phyloP scores from a whole-genome alignment of 1,140 invertebrate genomes.

The Melanaphis sacchari region DNA sequence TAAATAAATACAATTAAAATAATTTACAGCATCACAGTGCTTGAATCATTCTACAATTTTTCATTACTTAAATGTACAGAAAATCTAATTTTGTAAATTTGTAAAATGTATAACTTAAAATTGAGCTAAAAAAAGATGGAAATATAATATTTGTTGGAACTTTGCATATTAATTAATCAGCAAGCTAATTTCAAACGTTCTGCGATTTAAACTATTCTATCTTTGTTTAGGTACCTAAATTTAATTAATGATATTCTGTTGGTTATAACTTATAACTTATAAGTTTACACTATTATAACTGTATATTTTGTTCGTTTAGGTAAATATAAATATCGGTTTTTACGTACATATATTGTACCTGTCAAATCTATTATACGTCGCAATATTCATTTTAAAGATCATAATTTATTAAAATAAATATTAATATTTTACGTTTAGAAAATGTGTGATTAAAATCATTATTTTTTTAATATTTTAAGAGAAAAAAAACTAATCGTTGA shows the following conservation, averaged over 20 bases:
- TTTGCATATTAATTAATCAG: neutral
- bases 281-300: neutral
- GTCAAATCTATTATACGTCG: neutral
- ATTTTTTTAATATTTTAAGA: neutral
- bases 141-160: neutral
- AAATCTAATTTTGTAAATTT: neutral
- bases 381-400: neutral
- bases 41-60: neutral
- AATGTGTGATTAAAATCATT: neutral
- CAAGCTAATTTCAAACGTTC: neutral
- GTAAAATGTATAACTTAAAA: neutral
- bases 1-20: neutral
- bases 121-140: neutral
- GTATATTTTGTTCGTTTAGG: neutral
- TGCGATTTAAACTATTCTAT: neutral
- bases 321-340: neutral
- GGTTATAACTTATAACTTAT: too few species aligned
- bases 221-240: neutral
- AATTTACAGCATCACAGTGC: neutral
- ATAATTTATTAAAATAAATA: neutral
- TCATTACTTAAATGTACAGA: neutral
- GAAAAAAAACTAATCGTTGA: neutral
- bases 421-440: too few species aligned
- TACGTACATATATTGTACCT: neutral
- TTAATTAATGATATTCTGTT: neutral